Conservation (phyloP, 2,113 vertebrate species). For the Brienomyrus longianalis region DNA sequence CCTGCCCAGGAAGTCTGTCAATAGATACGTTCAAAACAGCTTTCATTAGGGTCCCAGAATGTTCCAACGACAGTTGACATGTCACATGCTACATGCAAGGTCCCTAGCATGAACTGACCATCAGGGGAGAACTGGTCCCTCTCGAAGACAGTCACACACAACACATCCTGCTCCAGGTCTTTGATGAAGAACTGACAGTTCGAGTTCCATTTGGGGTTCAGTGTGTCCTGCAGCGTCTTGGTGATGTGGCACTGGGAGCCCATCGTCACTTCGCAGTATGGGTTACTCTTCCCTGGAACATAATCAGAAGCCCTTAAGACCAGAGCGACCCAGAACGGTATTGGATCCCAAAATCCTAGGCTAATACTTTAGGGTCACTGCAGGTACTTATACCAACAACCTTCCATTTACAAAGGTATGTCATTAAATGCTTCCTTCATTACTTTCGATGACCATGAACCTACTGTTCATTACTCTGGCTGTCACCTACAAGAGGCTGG, state of each 20-base stretch:
- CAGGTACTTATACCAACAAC: not conserved
- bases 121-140: constrained; percentile 98
- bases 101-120: constrained; percentile 57
- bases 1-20: constrained; percentile 87
- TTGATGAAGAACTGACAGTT: constrained; percentile 99
- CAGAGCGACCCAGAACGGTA: not conserved
- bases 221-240: constrained; percentile 92
- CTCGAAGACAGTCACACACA: constrained; percentile 96
- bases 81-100: not conserved
- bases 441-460: not conserved
- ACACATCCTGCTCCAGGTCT: constrained; percentile 95
- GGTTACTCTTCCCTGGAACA: constrained; percentile 87
- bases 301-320: not conserved
- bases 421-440: not conserved
- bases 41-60: not conserved
- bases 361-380: not conserved
- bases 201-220: constrained; percentile 98
- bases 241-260: constrained; percentile 98
- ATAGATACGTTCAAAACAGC: not conserved
- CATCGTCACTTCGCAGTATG: constrained; percentile 98
- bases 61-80: not conserved
- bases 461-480: not conserved
- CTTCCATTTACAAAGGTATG: not conserved
- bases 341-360: not conserved
- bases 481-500: not conserved